Conservation (phyloP, 2,113 vertebrate genomes). For the Apteryx owenii region DNA sequence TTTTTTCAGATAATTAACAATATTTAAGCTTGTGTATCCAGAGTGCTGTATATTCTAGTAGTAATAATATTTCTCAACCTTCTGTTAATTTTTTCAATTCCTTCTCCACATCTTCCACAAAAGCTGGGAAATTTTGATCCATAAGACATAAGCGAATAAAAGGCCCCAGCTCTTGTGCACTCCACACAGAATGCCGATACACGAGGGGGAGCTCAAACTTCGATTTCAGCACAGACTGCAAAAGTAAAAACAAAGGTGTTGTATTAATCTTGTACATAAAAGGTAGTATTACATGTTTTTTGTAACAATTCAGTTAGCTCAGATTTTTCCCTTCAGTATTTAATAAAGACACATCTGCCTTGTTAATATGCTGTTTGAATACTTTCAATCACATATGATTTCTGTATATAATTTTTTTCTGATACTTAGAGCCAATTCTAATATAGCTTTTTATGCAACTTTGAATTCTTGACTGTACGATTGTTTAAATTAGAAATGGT, state of each 20-base stretch:
- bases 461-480: fast-evolving
- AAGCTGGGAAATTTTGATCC: slow-evolving; percentile 88
- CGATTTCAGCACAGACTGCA: slow-evolving; percentile 79
- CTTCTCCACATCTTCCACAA: slow-evolving; percentile 89
- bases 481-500: background rate
- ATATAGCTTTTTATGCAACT: fast-evolving
- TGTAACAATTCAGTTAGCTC: background rate
- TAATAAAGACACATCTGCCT: background rate
- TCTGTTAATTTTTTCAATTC: slow-evolving; percentile 82
- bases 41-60: background rate
- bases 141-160: slow-evolving; percentile 87
- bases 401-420: fast-evolving
- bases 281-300: fast-evolving
- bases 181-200: slow-evolving; percentile 61
- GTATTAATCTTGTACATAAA: too few relatives aligned
- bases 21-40: background rate
- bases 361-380: fast-evolving
- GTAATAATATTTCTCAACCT: slow-evolving; percentile 48
- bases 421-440: fast-evolving
- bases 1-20: background rate
- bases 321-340: fast-evolving
- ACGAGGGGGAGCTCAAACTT: slow-evolving; percentile 62
- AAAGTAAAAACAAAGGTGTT: background rate
- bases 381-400: fast-evolving
- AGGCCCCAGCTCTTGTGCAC: slow-evolving; percentile 73